Evolutionary conservation across 2,888 invertebrate species (phyloP).

Genomic region (Drosophila setosimentum): DNA sequence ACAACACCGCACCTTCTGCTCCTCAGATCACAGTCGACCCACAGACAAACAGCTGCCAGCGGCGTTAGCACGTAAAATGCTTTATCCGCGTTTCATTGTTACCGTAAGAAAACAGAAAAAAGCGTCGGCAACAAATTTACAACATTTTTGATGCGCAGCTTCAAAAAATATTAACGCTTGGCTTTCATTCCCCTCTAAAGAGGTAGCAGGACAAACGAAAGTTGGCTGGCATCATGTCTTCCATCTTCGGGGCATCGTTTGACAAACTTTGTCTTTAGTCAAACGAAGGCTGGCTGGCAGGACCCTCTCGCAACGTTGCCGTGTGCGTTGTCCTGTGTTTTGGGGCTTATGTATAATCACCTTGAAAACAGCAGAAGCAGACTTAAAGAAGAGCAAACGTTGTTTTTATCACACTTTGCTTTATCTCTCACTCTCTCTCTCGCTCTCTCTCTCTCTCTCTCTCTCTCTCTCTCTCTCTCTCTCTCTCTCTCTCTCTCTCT

Average conservation of each 20-base stretch:
- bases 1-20: conserved; percentile 1
- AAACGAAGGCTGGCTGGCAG: conserved; percentile 21
- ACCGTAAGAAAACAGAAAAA: conserved; percentile 49
- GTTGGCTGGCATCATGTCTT: conserved; percentile 26
- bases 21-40: not conserved
- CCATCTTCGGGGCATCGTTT: conserved; percentile 62
- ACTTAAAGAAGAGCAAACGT: conserved; percentile 33
- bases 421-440: conserved; percentile 39
- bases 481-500: conserved; percentile 17
- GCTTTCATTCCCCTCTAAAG: conserved; percentile 52
- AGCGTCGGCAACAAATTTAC: conserved; percentile 65
- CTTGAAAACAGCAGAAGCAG: conserved; percentile 55
- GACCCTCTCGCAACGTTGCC: not conserved
- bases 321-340: conserved; percentile 24
- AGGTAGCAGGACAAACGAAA: conserved; percentile 13
- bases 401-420: conserved; percentile 70
- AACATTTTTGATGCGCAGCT: conserved; percentile 58
- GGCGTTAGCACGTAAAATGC: conserved; percentile 78
- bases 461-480: conserved; percentile 25
- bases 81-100: conserved; percentile 80
- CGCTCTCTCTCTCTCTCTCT: conserved; percentile 37
- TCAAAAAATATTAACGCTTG: conserved; percentile 68
- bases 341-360: conserved; percentile 76
- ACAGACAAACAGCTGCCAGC: conserved; percentile 44
- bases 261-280: conserved; percentile 74